A percentile compares a stretch with the other conserved stretches of the same genome.
Conservation (phyloP, 1,140 invertebrate genomes). For the Drosophila sucinea region DNA sequence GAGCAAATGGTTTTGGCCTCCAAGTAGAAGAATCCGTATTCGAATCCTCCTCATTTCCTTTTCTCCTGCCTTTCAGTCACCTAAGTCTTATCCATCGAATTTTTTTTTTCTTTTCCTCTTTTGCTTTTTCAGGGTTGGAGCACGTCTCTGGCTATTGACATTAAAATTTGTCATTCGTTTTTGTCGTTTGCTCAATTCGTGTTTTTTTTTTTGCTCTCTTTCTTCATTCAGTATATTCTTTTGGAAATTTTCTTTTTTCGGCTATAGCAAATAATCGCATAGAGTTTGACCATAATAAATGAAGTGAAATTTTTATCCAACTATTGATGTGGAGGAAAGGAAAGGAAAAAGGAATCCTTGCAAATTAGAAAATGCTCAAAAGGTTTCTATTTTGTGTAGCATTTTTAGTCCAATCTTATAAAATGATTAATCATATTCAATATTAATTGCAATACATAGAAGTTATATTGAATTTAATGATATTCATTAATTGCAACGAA, state of each 20-base stretch:
- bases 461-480: too few relatives aligned
- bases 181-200: constrained; percentile 18
- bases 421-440: too few relatives aligned
- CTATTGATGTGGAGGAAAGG: background rate
- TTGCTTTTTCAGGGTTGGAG: constrained; percentile 8
- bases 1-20: constrained; percentile 43
- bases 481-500: too few relatives aligned
- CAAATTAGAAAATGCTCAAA: too few relatives aligned
- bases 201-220: constrained; percentile 35
- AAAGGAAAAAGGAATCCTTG: too few relatives aligned
- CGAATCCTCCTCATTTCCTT: background rate
- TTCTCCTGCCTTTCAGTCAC: background rate
- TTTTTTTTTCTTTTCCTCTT: constrained; percentile 13
- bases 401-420: too few relatives aligned
- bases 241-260: background rate
- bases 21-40: constrained; percentile 1
- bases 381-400: too few relatives aligned
- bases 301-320: background rate
- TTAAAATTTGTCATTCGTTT: constrained; percentile 78
- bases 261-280: background rate
- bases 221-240: constrained; percentile 27
- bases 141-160: constrained; percentile 74
- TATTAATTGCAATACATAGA: too few relatives aligned
- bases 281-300: background rate
- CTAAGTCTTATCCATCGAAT: background rate